Conservation (phyloP, 2,888 invertebrate species). For the Cerastis leucographa region DNA sequence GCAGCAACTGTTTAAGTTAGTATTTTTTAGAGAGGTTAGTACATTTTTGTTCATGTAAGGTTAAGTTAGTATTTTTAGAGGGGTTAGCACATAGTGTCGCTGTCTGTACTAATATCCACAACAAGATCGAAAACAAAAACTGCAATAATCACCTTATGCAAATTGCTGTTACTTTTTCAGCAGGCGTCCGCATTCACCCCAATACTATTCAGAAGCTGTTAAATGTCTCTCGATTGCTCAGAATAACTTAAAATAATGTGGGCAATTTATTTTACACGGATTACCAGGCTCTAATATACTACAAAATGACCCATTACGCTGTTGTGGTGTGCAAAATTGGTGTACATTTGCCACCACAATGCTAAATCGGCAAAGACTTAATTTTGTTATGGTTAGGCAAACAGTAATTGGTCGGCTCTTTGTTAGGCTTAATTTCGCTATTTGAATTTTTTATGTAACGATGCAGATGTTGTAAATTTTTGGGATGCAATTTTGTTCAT, state of each 20-base stretch:
- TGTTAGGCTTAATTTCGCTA: slow-evolving; percentile 52
- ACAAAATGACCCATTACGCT: slow-evolving; percentile 67
- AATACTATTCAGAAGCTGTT: slow-evolving; percentile 10
- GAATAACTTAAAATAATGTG: slow-evolving; percentile 47
- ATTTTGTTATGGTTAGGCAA: slow-evolving; percentile 68
- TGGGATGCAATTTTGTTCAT: slow-evolving; percentile 25
- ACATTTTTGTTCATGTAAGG: too few relatives aligned
- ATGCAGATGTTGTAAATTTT: slow-evolving; percentile 53
- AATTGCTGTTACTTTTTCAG: slow-evolving; percentile 48
- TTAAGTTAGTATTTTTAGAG: too few relatives aligned
- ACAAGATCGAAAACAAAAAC: neutral
- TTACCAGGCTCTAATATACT: slow-evolving; percentile 68
- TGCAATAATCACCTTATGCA: neutral
- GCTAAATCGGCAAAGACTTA: slow-evolving; percentile 71
- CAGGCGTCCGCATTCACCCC: slow-evolving; percentile 51
- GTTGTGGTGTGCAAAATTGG: slow-evolving; percentile 66
- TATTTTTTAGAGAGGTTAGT: too few relatives aligned
- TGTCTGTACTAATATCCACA: too few relatives aligned
- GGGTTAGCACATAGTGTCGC: too few relatives aligned
- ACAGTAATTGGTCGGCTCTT: slow-evolving; percentile 57
- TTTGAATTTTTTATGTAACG: slow-evolving; percentile 61
- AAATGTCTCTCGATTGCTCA: slow-evolving; percentile 21
- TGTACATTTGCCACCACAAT: slow-evolving; percentile 66
- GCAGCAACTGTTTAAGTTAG: too few relatives aligned
- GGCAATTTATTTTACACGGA: slow-evolving; percentile 75